Percentiles rank a stretch among this genome's conserved stretches.
These are phyloP conservation scores for Xiphydria camelus DNA, from an alignment of 2,888 invertebrate genomes.

Conservation along the genomic window DNA sequence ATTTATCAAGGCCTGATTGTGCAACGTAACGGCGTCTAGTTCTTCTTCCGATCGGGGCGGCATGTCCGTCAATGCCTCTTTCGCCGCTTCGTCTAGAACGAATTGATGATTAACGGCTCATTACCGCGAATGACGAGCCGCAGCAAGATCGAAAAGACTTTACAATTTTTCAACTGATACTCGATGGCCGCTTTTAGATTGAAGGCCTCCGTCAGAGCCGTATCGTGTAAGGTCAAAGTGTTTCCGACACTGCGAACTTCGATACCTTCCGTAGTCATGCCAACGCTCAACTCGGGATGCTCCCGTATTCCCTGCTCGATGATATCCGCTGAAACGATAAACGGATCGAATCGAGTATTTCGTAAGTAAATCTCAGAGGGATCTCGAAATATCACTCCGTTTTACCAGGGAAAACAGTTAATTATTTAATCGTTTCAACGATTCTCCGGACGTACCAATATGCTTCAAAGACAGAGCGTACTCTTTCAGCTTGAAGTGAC, in stretches of 20 bases:
- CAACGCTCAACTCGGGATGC: conserved; percentile 96
- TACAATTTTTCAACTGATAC: conserved; percentile 86
- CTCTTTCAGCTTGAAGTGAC: conserved; percentile 92
- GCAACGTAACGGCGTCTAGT: conserved; percentile 94
- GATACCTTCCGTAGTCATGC: conserved; percentile 92
- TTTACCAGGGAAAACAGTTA: too few species aligned
- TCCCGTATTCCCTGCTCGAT: conserved; percentile 95
- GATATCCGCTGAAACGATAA: conserved; percentile 69
- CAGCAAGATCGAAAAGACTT: too few species aligned
- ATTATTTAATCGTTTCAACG: background rate
- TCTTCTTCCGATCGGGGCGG: conserved; percentile 96
- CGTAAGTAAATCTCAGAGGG: background rate
- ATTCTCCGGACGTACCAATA: conserved; percentile 74
- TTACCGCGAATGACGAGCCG: too few species aligned
- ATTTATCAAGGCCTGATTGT: conserved; percentile 93
- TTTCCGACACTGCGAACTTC: conserved; percentile 96
- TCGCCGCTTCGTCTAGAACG: conserved; percentile 73
- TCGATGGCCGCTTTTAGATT: conserved; percentile 98
- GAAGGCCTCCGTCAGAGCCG: conserved; percentile 96
- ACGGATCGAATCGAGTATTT: background rate
- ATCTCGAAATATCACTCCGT: too few species aligned
- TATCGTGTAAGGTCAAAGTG: conserved; percentile 89
- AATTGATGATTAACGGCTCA: too few species aligned
- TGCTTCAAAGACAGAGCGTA: conserved; percentile 91
- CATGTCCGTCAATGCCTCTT: conserved; percentile 86